Evolutionary conservation across 2,113 vertebrate species (phyloP), one percentile per base, ranked within the genome.

Genomic region (Capreolus pygargus): DNA sequence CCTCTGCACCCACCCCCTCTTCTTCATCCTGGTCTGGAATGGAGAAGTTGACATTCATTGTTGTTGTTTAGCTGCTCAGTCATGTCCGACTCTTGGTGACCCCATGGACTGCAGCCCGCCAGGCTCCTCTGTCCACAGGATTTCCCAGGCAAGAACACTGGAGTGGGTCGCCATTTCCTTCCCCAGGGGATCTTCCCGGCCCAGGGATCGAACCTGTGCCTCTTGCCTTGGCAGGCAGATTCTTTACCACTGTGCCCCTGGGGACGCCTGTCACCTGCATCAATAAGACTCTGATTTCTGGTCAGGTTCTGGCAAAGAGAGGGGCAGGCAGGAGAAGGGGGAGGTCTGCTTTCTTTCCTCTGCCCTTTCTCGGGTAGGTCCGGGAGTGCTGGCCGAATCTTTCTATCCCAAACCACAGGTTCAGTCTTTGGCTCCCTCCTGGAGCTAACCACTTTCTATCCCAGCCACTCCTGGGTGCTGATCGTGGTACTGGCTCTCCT

Each of bases 1-100:
- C 27, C 19, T 28, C 17, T 2, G 0, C 16, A 6, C 17, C 2
- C 28, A 14, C 7, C 7, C 1, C 1, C 9, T 64, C 67, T 43
- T 14, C 33, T 61, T 45, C 25, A 12, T 6, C 8, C 6, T 43
- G 3, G 7, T 79, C 23, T 64, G 50, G 16, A 67, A 2, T 39
- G 12, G 21, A n/a, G 27, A 93, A 54, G 28, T 7, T 58, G 79
- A 70, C 30, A 11, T 86, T 14, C 45, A 13, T 6, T 43, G 21
- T 25, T 70, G 10, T 13, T 70, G 67, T 12, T 39, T 43, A 43
- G 70, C 14, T 1, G 11, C 21, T 43, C 21, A 74, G 36, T 14
- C 14, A 3, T 74, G 21, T 7, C 70, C 0, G 1, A 74, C 70
- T 74, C 36, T 74, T 14, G 13, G 36, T 0, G 11, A 74, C 6